phyloP scores from a whole-genome alignment of 2,888 invertebrate species.

The Pseudolycoriella hygida region DNA sequence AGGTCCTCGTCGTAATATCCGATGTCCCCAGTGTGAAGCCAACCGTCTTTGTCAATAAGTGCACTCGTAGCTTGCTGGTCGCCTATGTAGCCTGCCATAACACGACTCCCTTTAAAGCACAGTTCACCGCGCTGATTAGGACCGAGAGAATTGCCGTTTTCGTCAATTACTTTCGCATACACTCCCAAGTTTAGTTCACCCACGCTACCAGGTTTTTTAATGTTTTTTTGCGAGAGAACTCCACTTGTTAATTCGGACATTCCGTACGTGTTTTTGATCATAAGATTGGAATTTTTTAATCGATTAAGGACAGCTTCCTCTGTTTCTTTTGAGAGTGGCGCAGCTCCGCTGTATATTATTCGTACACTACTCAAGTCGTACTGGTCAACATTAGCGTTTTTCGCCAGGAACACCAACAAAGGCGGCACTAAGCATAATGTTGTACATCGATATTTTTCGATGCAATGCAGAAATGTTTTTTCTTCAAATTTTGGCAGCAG shows the following conservation, averaged over 20 bases:
- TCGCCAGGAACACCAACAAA: constrained; percentile 63
- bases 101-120: constrained; percentile 61
- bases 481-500: constrained; percentile 49
- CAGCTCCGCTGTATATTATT: constrained; percentile 61
- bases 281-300: constrained; percentile 29
- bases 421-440: constrained; percentile 54
- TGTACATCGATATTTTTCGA: not conserved
- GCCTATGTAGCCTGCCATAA: constrained; percentile 73
- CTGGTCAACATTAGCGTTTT: constrained; percentile 56
- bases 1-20: constrained; percentile 64
- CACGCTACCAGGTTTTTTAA: constrained; percentile 36
- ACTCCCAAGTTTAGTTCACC: constrained; percentile 47
- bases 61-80: constrained; percentile 44
- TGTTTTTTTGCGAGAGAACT: constrained; percentile 26
- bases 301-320: constrained; percentile 32
- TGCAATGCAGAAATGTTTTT: constrained; percentile 44
- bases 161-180: constrained; percentile 45
- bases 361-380: constrained; percentile 57
- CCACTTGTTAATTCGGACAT: constrained; percentile 56
- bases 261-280: constrained; percentile 55
- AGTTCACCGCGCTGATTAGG: constrained; percentile 60
- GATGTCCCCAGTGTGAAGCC: constrained; percentile 62
- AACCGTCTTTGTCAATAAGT: constrained; percentile 54
- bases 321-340: constrained; percentile 57
- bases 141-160: constrained; percentile 42